Evolutionary conservation across 2,888 invertebrate species (phyloP).

Genomic region (Protonemura montana): DNA sequence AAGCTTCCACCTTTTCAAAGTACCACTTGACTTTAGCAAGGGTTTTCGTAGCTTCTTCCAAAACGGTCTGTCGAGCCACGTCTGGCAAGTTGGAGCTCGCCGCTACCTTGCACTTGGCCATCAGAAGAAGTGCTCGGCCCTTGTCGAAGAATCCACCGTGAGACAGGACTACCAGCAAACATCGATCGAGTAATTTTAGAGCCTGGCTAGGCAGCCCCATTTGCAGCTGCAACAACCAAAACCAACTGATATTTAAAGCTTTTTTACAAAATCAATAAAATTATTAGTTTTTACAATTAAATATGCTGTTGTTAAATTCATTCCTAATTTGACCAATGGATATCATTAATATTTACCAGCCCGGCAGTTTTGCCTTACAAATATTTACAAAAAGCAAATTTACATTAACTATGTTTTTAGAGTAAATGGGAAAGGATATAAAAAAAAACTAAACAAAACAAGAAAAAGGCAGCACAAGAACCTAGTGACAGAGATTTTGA

Average conservation of each 20-base stretch:
- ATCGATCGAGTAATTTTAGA: constrained; percentile 71
- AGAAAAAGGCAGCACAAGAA: no score
- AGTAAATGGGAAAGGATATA: no score
- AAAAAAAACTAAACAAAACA: no score
- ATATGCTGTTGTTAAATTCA: no score
- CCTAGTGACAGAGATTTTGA: no score
- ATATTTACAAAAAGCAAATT: no score
- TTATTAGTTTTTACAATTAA: no score
- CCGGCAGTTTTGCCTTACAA: no score
- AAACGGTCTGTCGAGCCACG: constrained; percentile 62
- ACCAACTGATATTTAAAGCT: constrained; percentile 43
- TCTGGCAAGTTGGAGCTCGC: constrained; percentile 61
- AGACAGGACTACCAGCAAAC: constrained; percentile 75
- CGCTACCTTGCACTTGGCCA: constrained; percentile 80
- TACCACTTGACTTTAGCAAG: constrained; percentile 72
- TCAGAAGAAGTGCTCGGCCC: constrained; percentile 77
- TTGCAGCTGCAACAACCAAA: constrained; percentile 64
- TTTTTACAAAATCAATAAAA: not conserved
- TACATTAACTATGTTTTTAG: no score
- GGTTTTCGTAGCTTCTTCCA: constrained; percentile 67
- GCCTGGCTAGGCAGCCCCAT: constrained; percentile 82
- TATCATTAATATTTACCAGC: no score
- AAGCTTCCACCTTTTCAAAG: constrained; percentile 79
- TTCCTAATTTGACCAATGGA: no score
- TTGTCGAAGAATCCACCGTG: constrained; percentile 85